Conservation (phyloP, 2,113 vertebrate genomes). For the Phalacrocorax carbo region DNA sequence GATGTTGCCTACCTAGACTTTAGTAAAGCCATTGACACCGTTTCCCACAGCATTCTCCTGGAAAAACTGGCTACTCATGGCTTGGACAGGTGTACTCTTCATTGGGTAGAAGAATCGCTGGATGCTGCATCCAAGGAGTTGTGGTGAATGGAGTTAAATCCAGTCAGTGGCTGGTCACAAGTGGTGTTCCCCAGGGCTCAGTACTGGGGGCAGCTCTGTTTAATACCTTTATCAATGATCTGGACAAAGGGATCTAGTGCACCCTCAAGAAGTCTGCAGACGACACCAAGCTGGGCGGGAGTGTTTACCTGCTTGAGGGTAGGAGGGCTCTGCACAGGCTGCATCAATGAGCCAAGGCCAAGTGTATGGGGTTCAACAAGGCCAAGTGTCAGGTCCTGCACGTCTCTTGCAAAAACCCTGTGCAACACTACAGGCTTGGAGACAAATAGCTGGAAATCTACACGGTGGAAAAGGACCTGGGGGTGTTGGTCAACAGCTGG, state of each 20-base stretch:
- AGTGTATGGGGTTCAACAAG: not conserved
- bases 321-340: not conserved
- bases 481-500: no score
- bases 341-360: not conserved
- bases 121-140: not conserved
- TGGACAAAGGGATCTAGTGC: accelerated
- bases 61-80: not conserved
- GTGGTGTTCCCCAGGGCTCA: not conserved
- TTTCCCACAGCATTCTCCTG: no score
- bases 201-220: not conserved
- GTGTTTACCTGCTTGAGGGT: not conserved
- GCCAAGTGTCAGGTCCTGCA: not conserved
- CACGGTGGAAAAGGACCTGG: no score
- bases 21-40: not conserved
- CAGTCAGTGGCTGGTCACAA: not conserved
- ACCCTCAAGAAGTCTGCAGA: not conserved
- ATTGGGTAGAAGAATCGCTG: not conserved
- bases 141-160: not conserved
- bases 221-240: not conserved
- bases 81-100: not conserved
- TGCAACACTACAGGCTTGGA: not conserved
- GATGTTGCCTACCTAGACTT: not conserved
- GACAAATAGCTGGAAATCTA: not conserved
- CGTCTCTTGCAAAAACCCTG: not conserved
- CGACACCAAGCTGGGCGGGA: accelerated